Evolutionary conservation across 2,888 invertebrate species (phyloP), one percentile per base, ranked within the genome.

Genomic region (Drosophila suboccidentalis): DNA sequence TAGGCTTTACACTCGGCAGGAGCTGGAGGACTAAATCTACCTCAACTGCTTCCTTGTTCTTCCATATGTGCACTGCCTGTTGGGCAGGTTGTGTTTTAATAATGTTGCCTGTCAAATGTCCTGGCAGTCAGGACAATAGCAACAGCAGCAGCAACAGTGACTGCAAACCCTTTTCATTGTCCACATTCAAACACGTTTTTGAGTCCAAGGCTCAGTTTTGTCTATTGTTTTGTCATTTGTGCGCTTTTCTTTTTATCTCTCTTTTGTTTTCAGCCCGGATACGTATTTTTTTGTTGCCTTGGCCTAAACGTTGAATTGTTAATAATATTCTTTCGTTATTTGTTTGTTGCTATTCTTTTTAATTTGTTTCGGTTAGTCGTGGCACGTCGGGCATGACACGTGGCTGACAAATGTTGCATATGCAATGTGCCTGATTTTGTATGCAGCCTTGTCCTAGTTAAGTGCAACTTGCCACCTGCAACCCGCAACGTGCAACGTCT

Each of bases 231-330:
- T 77, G 64, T 62, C 69, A 80, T 77, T 86, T 82, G 38, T 46
- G 29, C 46, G 15, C 13, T 26, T 60, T 50, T 8, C 11, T 36
- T 17, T n/a, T 60, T n/a, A 58, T 53, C 22, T 8, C 29, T 8
- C 29, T 34, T 15, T 13, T 44, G 26, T 53, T 67, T 44, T 36
- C 11, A 32, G 55, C 39, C 70, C 87, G 89, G 89, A 87, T 80
- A 71, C 68, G 15, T 38, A 54, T 54, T 68, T 66, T 65, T 62
- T 61, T 78, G 67, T 61, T 78, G 67, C 87, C 89, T 89, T 83
- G 82, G 82, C 87, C 89, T 78, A 87, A 89, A 65, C 89, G 87
- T 59, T 81, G 78, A 74, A 71, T 83, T 80, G 71, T 77, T 84
- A 84, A 84, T 74, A 64, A 71, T 63, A 39, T 65, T 53, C 58